Conservation (phyloP, 2,888 invertebrate species). For the Netelia virgata region DNA sequence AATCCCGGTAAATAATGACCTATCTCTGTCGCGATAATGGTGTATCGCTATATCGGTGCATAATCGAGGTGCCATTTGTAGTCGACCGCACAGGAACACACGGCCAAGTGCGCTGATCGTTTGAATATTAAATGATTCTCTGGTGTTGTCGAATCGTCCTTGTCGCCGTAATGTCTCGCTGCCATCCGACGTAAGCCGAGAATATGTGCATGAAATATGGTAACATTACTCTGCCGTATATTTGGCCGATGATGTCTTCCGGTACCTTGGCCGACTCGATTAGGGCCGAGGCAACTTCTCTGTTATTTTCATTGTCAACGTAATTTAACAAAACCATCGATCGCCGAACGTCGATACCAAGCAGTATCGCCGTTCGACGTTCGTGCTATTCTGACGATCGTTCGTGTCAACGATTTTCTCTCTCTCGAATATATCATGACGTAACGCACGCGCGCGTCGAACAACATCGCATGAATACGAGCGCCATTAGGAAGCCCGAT, state of each 20-base stretch:
- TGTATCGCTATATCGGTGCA: slow-evolving; percentile 17
- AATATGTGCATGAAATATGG: neutral
- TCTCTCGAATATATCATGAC: slow-evolving; percentile 2
- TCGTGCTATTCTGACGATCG: slow-evolving; percentile 15
- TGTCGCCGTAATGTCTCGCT: slow-evolving; percentile 26
- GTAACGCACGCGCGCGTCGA: slow-evolving; percentile 12
- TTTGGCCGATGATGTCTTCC: neutral
- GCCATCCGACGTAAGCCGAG: slow-evolving; percentile 22
- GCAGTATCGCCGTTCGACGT: neutral
- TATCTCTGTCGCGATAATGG: slow-evolving; percentile 73
- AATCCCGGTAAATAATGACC: slow-evolving; percentile 76
- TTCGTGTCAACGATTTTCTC: slow-evolving; percentile 5
- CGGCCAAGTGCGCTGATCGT: slow-evolving; percentile 70
- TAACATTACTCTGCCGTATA: slow-evolving; percentile 1
- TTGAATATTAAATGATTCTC: slow-evolving; percentile 76
- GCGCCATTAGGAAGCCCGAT: slow-evolving; percentile 1
- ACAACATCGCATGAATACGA: slow-evolving; percentile 13
- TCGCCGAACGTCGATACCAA: neutral
- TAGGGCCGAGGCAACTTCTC: neutral
- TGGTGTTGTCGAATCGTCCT: slow-evolving; percentile 36
- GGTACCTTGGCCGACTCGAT: neutral
- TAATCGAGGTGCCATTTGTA: slow-evolving; percentile 73
- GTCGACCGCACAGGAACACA: slow-evolving; percentile 71
- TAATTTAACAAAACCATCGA: neutral
- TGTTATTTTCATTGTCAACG: neutral